Conservation (phyloP, 2,113 vertebrate species). For the rat (Rattus norvegicus) region DNA sequence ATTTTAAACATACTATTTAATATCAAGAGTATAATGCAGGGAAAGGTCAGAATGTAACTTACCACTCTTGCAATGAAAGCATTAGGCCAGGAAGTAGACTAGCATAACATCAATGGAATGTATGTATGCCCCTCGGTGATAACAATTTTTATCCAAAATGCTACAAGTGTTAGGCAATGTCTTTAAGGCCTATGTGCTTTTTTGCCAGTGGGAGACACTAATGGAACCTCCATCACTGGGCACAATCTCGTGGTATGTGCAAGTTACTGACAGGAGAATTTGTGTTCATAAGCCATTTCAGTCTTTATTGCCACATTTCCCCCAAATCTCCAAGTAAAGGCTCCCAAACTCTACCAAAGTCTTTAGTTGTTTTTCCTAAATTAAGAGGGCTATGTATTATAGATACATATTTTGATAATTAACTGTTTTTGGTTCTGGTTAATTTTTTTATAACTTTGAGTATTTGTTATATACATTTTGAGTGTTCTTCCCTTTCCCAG, state of each 20-base stretch:
- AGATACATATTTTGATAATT: slow-evolving; percentile 46
- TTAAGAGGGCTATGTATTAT: slow-evolving; percentile 30
- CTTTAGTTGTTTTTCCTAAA: background rate
- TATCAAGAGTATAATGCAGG: slow-evolving; percentile 36
- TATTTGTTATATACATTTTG: too few relatives aligned
- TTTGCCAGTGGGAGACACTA: background rate
- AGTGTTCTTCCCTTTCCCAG: too few relatives aligned
- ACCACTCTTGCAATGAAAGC: slow-evolving; percentile 22
- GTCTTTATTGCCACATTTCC: background rate
- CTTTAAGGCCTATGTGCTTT: background rate
- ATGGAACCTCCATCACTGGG: too few relatives aligned
- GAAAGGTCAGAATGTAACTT: slow-evolving; percentile 45
- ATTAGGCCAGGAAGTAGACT: slow-evolving; percentile 32
- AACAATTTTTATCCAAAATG: background rate
- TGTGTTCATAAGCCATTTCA: background rate
- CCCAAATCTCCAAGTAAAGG: slow-evolving; percentile 40
- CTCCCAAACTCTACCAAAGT: slow-evolving; percentile 20
- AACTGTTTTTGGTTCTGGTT: background rate
- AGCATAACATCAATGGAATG: background rate
- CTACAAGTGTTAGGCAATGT: background rate
- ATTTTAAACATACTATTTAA: slow-evolving; percentile 31
- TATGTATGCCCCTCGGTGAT: background rate
- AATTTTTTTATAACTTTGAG: too few relatives aligned
- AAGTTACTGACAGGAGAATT: background rate
- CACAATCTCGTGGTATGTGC: background rate